Conservation (phyloP, 2,797 vertebrate genomes). For the Chaetophractus vellerosus region DNA sequence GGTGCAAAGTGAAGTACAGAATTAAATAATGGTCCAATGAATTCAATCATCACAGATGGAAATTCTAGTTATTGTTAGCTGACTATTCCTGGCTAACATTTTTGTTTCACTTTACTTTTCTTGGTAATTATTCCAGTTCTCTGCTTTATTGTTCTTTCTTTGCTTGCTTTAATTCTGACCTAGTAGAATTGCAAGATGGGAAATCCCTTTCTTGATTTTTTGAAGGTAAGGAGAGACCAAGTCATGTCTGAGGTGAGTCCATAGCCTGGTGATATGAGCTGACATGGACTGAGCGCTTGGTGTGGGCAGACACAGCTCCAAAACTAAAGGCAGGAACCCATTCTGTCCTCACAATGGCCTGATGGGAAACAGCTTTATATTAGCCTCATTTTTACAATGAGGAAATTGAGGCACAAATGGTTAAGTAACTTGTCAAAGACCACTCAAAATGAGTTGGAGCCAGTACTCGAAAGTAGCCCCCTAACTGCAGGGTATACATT, state of each 20-base stretch:
- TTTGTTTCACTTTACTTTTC: slow-evolving; percentile 14
- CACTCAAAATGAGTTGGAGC: not conserved
- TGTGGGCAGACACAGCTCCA: not conserved
- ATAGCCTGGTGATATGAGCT: accelerated
- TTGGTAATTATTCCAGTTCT: slow-evolving; percentile 3
- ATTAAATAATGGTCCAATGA: not conserved
- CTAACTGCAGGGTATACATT: accelerated
- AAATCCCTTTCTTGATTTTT: slow-evolving; percentile 22
- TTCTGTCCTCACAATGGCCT: not conserved
- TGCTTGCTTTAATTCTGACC: not conserved
- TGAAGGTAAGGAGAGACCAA: not conserved
- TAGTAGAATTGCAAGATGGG: not conserved
- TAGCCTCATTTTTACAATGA: not conserved
- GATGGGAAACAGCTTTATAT: not conserved
- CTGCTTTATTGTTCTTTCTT: not conserved
- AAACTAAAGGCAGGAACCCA: not conserved
- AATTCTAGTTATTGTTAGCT: not conserved
- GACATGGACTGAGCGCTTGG: not conserved
- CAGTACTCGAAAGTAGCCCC: not conserved
- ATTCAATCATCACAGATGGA: not conserved
- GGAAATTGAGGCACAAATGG: not conserved
- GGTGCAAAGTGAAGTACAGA: not conserved
- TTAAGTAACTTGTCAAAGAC: not conserved
- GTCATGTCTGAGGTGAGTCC: not conserved
- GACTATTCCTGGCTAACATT: not conserved